A percentile compares a stretch with the other conserved stretches of the same genome.
These are phyloP conservation scores for Lutjanus argentimaculatus DNA, from an alignment of 2,797 vertebrate species.

Conservation along the genomic window DNA sequence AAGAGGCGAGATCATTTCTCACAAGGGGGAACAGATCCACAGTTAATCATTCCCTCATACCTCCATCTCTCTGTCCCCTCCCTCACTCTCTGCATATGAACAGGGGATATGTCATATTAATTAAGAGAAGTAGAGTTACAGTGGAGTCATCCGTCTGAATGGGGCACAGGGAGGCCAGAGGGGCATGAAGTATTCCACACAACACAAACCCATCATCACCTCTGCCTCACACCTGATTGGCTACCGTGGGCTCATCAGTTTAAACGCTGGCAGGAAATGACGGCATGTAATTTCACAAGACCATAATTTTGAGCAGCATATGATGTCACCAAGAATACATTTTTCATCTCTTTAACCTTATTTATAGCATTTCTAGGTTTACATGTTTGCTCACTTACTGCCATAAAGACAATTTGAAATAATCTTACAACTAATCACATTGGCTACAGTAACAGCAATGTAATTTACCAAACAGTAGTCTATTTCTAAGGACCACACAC, in stretches of 20 bases:
- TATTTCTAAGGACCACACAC: neutral
- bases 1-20: slow-evolving; percentile 75
- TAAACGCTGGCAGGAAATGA: slow-evolving; percentile 62
- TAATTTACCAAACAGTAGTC: neutral
- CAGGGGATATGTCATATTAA: slow-evolving; percentile 86
- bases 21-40: slow-evolving; percentile 72
- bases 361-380: slow-evolving; percentile 5
- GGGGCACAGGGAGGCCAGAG: slow-evolving; percentile 60
- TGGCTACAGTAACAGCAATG: neutral
- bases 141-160: slow-evolving; percentile 81
- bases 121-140: slow-evolving; percentile 85
- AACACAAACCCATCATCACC: slow-evolving; percentile 77
- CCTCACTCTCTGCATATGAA: slow-evolving; percentile 80
- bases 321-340: slow-evolving; percentile 38
- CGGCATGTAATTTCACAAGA: slow-evolving; percentile 49
- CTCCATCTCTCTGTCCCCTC: slow-evolving; percentile 73
- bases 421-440: neutral
- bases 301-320: slow-evolving; percentile 40
- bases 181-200: slow-evolving; percentile 74
- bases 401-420: neutral
- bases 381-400: neutral
- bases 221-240: slow-evolving; percentile 77
- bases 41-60: slow-evolving; percentile 95
- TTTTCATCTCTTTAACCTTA: slow-evolving; percentile 29
- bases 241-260: slow-evolving; percentile 70